Evolutionary conservation across 92 coral and sea anemone species (phyloP), one percentile per base, ranked within the genome.

Genomic region (Porites evermanni): DNA sequence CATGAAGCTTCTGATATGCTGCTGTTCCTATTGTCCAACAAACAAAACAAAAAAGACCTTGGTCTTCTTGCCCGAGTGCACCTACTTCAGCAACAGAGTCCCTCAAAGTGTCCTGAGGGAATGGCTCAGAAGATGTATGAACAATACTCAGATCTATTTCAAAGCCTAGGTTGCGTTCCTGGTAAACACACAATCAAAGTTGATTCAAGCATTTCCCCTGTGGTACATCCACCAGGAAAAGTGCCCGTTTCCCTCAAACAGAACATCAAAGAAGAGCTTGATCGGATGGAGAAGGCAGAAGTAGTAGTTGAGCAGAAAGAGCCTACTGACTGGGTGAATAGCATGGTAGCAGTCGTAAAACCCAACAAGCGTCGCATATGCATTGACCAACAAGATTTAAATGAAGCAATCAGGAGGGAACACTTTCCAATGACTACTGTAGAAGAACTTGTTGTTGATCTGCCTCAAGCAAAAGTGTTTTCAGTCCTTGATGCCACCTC

Each of bases 251-350:
- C 87, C 13, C 56, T 86, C 14, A 74, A 75, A 80, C 75, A 67
- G 12, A 67, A 87, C 21, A 58, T 91, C 26, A 91, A 87, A 20
- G 72, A 83, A 29, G 89, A 76, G 53, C 69, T 87, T 7, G 78
- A 91, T 26, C 71, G 79, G 16, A 77, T 67, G 72, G 72, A 67
- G 72, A 7, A 67, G 50, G 11, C 32, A 23, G 72, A 44, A 12
- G 72, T 18, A 67, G 12, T 29, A 9, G 59, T 80, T 47, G 79
- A 60, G 52, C 84, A 88, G 79, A 84, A 76, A 8, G 87, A 91
- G 29, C 89, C 91, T 21, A 91, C 89, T n/a, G 87, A 79, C 18
- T 88, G 94, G 91, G 87, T 91, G 32, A 91, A 79, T 81, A 91
- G 86, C 50, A 88, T 91, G 94, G 91, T 83, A 8, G 85, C 91